These are phyloP conservation scores for Acrobasis suavella DNA, from an alignment of 2,888 invertebrate species.

Conservation along the genomic window DNA sequence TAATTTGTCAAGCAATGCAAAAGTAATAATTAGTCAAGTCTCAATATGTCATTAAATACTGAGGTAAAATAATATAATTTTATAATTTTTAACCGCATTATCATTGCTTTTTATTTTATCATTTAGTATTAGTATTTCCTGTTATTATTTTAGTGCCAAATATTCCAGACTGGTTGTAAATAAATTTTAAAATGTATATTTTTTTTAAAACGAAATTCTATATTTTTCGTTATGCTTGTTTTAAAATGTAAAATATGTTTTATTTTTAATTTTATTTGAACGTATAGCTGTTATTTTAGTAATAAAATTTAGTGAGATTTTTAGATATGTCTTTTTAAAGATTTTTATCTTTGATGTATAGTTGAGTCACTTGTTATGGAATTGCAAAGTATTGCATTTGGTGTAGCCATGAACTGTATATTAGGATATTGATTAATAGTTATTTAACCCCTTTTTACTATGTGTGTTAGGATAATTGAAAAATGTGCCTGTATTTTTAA, in stretches of 20 bases:
- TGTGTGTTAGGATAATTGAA: conserved; percentile 50
- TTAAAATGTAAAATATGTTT: neutral
- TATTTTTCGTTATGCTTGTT: conserved; percentile 20
- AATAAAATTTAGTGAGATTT: conserved; percentile 35
- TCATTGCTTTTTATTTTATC: conserved; percentile 1
- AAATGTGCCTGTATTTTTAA: conserved; percentile 55
- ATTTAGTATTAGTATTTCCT: neutral
- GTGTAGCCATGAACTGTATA: conserved; percentile 28
- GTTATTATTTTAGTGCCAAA: conserved; percentile 51
- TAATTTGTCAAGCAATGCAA: no score
- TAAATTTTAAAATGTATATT: conserved; percentile 26
- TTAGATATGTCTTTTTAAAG: conserved; percentile 31
- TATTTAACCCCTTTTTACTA: conserved; percentile 41
- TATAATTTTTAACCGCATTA: neutral
- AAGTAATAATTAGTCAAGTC: no score
- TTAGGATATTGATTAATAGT: conserved; percentile 29
- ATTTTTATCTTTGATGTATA: conserved; percentile 25
- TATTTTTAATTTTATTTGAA: neutral
- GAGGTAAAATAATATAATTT: no score
- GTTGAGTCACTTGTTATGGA: conserved; percentile 32
- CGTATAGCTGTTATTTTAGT: conserved; percentile 22
- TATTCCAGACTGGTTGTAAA: conserved; percentile 40
- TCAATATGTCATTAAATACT: no score
- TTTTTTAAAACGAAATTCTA: conserved; percentile 22
- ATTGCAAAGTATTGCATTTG: conserved; percentile 30